These are phyloP conservation scores for Schizopygopsis pylzovi DNA, from an alignment of 2,797 vertebrate genomes.

Conservation along the genomic window DNA sequence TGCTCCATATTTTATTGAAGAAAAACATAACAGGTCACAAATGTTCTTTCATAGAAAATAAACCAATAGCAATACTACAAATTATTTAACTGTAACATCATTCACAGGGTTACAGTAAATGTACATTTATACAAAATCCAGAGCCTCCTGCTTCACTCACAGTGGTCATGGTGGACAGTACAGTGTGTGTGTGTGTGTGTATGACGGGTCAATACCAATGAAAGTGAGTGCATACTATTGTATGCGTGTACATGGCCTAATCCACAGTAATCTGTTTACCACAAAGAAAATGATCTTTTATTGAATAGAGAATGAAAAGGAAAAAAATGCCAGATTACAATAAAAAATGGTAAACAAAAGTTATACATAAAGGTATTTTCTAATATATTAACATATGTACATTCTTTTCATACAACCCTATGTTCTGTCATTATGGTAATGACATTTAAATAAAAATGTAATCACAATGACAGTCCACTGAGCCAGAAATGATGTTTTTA, in stretches of 20 bases:
- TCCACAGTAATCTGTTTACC: slow-evolving; percentile 11
- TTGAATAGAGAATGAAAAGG: background rate
- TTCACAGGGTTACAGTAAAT: slow-evolving; percentile 74
- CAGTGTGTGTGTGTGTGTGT: background rate
- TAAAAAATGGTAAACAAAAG: slow-evolving; percentile 25
- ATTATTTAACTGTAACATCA: slow-evolving; percentile 69
- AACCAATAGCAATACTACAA: slow-evolving; percentile 75
- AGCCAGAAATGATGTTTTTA: background rate
- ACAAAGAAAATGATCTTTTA: background rate
- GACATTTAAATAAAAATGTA: background rate
- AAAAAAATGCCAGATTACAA: background rate
- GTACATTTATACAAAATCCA: slow-evolving; percentile 74
- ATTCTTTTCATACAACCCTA: slow-evolving; percentile 7
- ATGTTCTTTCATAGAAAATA: slow-evolving; percentile 72
- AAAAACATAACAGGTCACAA: slow-evolving; percentile 62
- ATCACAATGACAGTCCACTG: background rate
- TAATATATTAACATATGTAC: slow-evolving; percentile 46
- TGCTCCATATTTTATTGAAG: slow-evolving; percentile 65
- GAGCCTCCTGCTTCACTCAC: slow-evolving; percentile 64
- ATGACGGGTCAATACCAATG: background rate
- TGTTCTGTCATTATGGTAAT: background rate
- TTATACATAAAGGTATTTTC: slow-evolving; percentile 48
- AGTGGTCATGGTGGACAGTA: slow-evolving; percentile 66
- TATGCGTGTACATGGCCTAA: slow-evolving; percentile 6
- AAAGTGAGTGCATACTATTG: slow-evolving; percentile 17